Percentiles rank a stretch among this genome's conserved stretches.
Evolutionary conservation across 2,888 invertebrate species (phyloP).

Genomic region (Ophion obscuratus): DNA sequence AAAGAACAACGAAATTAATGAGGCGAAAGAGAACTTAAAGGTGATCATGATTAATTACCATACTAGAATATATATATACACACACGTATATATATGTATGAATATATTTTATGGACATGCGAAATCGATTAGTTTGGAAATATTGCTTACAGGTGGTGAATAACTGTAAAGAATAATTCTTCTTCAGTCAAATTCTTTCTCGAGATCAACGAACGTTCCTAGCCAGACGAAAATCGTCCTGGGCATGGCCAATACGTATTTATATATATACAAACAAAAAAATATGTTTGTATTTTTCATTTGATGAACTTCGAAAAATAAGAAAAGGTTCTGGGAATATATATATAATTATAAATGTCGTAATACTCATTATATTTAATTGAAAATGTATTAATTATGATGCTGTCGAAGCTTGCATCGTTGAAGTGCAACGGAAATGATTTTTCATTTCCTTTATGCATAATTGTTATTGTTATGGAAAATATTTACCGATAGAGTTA

Average conservation of each 20-base stretch:
- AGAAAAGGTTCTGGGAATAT: background rate
- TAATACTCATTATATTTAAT: no score
- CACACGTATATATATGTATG: background rate
- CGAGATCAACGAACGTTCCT: slow-evolving; percentile 41
- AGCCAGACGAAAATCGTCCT: background rate
- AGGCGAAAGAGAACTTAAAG: slow-evolving; percentile 8
- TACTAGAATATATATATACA: slow-evolving; percentile 10
- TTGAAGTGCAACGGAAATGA: no score
- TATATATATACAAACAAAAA: background rate
- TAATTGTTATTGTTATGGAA: no score
- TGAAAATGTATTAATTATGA: no score
- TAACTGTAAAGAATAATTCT: slow-evolving; percentile 56
- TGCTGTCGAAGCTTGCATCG: no score
- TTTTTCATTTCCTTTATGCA: no score
- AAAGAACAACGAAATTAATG: slow-evolving; percentile 2
- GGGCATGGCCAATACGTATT: background rate
- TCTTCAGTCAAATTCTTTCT: slow-evolving; percentile 53
- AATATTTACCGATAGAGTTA: no score
- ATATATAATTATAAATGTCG: background rate
- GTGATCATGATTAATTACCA: slow-evolving; percentile 37
- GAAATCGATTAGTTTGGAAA: slow-evolving; percentile 32
- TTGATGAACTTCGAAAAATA: no score
- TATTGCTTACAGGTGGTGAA: slow-evolving; percentile 41
- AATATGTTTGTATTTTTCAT: background rate
- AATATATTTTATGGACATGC: background rate